Conservation (phyloP, 2,113 vertebrate species). For the Amblyopsis rosae region DNA sequence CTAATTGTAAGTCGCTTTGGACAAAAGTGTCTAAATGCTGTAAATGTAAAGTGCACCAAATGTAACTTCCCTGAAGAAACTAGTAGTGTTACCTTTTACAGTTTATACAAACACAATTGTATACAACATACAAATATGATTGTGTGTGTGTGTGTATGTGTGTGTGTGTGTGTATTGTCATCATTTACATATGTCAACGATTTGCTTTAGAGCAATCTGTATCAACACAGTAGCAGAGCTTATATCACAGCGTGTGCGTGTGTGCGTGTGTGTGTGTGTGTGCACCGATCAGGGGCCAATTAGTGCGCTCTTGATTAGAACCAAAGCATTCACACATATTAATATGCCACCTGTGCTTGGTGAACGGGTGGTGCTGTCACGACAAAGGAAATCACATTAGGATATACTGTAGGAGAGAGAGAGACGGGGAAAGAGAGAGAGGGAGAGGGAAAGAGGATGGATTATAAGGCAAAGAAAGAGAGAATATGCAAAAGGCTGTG, state of each 20-base stretch:
- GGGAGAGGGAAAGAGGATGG: slow-evolving; percentile 1
- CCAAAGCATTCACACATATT: slow-evolving; percentile 61
- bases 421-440: slow-evolving; percentile 16
- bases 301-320: slow-evolving; percentile 49
- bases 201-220: slow-evolving; percentile 18
- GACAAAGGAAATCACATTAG: slow-evolving; percentile 31
- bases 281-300: slow-evolving; percentile 46
- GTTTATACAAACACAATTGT: too few relatives aligned
- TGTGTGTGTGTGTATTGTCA: neutral
- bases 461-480: slow-evolving; percentile 13
- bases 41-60: too few relatives aligned
- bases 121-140: neutral
- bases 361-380: slow-evolving; percentile 43
- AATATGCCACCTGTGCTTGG: slow-evolving; percentile 51
- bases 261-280: slow-evolving; percentile 37
- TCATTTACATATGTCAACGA: too few relatives aligned
- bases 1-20: too few relatives aligned
- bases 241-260: slow-evolving; percentile 45
- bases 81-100: too few relatives aligned
- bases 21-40: too few relatives aligned
- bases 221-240: slow-evolving; percentile 49
- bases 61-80: too few relatives aligned
- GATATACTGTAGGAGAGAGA: neutral
- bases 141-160: slow-evolving; percentile 5
- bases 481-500: slow-evolving; percentile 43